Conservation (phyloP, 1,140 invertebrate genomes). For the Caenorhabditis elegans region DNA sequence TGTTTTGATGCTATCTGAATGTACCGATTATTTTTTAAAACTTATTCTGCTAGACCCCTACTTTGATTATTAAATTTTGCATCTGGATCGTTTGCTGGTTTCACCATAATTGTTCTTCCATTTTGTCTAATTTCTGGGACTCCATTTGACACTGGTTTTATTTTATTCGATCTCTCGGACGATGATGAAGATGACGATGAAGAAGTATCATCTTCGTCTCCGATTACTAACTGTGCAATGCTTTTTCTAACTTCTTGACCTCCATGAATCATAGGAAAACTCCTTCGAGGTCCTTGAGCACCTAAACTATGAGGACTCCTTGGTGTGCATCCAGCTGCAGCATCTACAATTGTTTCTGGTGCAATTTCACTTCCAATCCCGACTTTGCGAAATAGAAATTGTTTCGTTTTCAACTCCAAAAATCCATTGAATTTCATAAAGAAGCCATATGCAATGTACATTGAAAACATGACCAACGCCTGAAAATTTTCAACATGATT, state of each 20-base stretch:
- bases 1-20: neutral
- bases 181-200: neutral
- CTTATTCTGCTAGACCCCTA: neutral
- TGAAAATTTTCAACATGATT: too few species aligned
- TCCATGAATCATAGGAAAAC: constrained; percentile 36
- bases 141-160: neutral
- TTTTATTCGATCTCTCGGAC: neutral
- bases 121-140: neutral
- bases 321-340: neutral
- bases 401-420: constrained; percentile 27
- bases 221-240: constrained; percentile 34
- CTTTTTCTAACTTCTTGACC: constrained; percentile 24
- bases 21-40: neutral
- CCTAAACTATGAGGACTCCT: neutral
- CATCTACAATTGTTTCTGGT: neutral
- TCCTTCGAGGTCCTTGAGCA: constrained; percentile 1
- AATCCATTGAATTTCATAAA: constrained; percentile 37
- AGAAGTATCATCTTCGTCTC: constrained; percentile 24
- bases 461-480: constrained; percentile 17
- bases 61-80: neutral
- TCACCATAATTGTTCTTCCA: neutral
- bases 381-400: constrained; percentile 14
- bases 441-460: constrained; percentile 34
- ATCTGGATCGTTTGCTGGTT: neutral
- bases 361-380: neutral